A percentile compares a stretch with the other conserved stretches of the same genome.
phyloP scores from a whole-genome alignment of 2,113 vertebrate genomes.

The Xiphophorus hellerii region DNA sequence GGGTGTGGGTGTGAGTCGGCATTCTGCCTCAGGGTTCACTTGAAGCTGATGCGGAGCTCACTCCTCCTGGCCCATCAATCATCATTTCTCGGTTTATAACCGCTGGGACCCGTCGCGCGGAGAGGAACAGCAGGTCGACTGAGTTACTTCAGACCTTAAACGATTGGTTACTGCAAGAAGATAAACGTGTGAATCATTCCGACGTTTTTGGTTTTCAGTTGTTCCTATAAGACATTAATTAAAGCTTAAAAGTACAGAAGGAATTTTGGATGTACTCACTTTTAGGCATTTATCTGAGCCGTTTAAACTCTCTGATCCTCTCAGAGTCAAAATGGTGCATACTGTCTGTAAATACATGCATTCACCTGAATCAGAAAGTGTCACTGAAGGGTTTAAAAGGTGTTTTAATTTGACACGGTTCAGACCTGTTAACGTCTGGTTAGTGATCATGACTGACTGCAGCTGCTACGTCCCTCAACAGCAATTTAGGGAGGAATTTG shows the following conservation, averaged over 20 bases:
- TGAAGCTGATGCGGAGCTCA: slow-evolving; percentile 35
- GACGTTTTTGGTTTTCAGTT: not conserved
- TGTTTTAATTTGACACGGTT: too few species aligned
- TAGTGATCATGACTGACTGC: not conserved
- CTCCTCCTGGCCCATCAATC: slow-evolving; percentile 55
- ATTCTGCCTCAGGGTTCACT: slow-evolving; percentile 26
- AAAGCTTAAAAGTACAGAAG: not conserved
- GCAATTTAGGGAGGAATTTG: too few species aligned
- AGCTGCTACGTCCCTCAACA: not conserved
- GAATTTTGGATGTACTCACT: too few species aligned
- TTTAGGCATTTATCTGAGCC: not conserved
- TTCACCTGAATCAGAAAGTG: not conserved
- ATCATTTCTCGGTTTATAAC: slow-evolving; percentile 57
- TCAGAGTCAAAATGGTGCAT: not conserved
- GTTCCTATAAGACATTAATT: not conserved
- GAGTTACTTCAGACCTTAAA: slow-evolving; percentile 23
- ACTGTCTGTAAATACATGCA: not conserved
- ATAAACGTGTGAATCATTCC: not conserved
- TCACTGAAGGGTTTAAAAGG: not conserved
- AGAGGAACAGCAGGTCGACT: not conserved
- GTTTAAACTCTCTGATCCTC: not conserved
- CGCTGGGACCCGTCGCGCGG: slow-evolving; percentile 9
- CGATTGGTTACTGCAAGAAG: slow-evolving; percentile 16
- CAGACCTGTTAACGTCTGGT: too few species aligned
- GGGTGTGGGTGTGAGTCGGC: slow-evolving; percentile 7